Evolutionary conservation across 1,140 invertebrate species (phyloP), one percentile per base, ranked within the genome.

Genomic region (Caenorhabditis latens): DNA sequence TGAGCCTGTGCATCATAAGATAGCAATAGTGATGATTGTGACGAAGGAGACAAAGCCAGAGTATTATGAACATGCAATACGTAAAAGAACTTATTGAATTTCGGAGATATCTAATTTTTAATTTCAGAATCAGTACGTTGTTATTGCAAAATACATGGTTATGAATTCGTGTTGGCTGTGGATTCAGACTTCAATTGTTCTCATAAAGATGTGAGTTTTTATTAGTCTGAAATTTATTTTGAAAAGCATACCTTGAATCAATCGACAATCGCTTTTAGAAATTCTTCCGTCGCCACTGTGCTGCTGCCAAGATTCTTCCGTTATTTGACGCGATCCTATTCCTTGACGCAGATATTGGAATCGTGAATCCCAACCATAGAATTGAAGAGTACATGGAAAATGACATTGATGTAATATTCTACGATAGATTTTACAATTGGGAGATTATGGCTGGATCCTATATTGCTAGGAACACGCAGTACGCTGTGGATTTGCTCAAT

Each of bases 391-490:
- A 84, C 83, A 91, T 91, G 46, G 88, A 90, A 63, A 79, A 90
- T 42, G 53, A 84, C 14, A 89, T 89, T 19, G 90, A 92, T 83
- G n/a, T 91, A 5, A 83, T 91, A 13, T 91, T 91, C 75, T 91
- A 91, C 55, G 90, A 91, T 75, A 50, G 90, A 16, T 92, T 92
- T 57, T 91, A 90, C 65, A 91, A 91, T 61, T 91, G 91, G 90
- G 90, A 91, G 84, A 88, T 91, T 67, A 88, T 88, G 19, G 61
- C 83, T 58, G 90, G 90, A 40, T 91, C 91, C 50, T 91, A 91
- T 84, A 89, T 91, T 83, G 90, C 87, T 43, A 57, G 58, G 40
- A 91, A 91, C 65, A 92, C 89, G 4, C 65, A 75, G 46, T 91
- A 88, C 65, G 87, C 91, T 8, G 71, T 79, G 14, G 79, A 90